Conservation (phyloP, 2,113 vertebrate genomes). For the Gallinago undulata region DNA sequence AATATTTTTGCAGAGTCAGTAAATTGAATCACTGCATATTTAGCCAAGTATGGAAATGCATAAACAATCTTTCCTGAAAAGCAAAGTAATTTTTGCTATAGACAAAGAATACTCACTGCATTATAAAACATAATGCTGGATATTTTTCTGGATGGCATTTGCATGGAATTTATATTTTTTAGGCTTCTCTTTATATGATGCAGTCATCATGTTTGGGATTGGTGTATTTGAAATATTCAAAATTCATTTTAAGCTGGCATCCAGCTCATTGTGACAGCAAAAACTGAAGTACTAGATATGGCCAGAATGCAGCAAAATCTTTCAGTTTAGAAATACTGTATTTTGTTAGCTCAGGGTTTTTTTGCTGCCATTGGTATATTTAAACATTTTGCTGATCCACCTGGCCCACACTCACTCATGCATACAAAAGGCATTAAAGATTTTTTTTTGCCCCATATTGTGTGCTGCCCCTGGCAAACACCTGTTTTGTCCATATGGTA, state of each 20-base stretch:
- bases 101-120: not conserved
- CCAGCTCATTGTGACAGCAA: not conserved
- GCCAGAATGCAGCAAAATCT: not conserved
- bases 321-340: not conserved
- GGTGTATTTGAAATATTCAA: not conserved
- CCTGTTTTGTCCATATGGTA: slow-evolving; percentile 29
- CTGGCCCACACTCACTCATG: not conserved
- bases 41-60: not conserved
- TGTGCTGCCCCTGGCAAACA: slow-evolving; percentile 39
- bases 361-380: not conserved
- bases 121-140: not conserved
- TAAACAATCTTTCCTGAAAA: not conserved
- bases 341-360: not conserved
- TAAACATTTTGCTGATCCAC: not conserved
- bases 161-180: not conserved
- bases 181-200: not conserved
- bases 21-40: not conserved
- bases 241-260: not conserved
- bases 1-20: not conserved
- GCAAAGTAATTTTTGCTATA: not conserved
- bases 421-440: not conserved
- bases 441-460: not conserved
- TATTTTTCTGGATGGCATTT: not conserved
- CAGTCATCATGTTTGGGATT: rapidly evolving
- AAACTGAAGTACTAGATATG: not conserved